Evolutionary conservation across 2,797 vertebrate species (phyloP), one percentile per base, ranked within the genome.

Genomic region (Amphiprion clarkii): DNA sequence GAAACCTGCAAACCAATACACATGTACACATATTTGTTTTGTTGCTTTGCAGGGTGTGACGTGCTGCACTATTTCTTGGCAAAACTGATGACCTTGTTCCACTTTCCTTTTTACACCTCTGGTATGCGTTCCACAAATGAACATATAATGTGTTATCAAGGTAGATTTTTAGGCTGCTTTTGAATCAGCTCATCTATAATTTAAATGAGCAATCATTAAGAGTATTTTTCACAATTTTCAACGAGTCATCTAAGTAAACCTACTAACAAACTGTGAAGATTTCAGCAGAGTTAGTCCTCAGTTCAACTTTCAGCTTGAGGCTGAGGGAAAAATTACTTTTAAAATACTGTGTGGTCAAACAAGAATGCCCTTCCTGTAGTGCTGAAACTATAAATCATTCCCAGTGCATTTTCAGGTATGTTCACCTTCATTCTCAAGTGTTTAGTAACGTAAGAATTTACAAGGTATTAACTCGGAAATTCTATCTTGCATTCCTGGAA

Each of bases 401-500:
- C 2, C 11, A 33, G 7, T n/a, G 48, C 54, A 66, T 67, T 66
- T 64, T 36, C 11, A 49, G 23, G 11, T 12, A 61, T 44, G 59
- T 29, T 16, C 29, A 13, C 54, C 12, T 60, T 39, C 17, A 49
- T 48, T 52, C 62, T 49, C 23, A 25, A 69, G 33, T 36, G 36
- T 9, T 31, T 39, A 66, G 14, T 39, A 12, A 49, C 44, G 54
- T 17, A 54, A 17, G 74, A 1, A 0, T 29, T 65, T 7, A 19
- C 3, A 39, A n/a, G 2, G 9, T 63, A 21, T 16, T 46, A 19
- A 33, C 13, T n/a, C 11, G 14, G 14, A 51, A 19, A 64, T n/a
- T 46, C 5, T 0, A 0, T 0, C 19, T 0, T 51, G n/a, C 54
- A 29, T 56, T 0, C 7, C 19, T 13, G 11, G 10, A 7, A 56